A percentile compares a stretch with the other conserved stretches of the same genome.
phyloP scores from a whole-genome alignment of 2,797 vertebrate genomes.

The Catharus ustulatus region DNA sequence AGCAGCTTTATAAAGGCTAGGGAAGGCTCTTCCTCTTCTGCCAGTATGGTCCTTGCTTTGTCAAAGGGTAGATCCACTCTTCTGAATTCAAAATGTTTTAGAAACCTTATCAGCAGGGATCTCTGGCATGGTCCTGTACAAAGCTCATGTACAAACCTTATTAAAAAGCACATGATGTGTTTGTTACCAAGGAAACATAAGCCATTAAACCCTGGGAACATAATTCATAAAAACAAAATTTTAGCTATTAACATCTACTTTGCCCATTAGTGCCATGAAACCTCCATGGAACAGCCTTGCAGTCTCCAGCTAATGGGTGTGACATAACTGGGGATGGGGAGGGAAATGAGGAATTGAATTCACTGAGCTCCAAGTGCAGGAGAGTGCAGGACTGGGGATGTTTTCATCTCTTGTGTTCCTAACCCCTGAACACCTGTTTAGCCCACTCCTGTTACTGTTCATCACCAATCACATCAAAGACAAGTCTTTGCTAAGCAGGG shows the following conservation, averaged over 20 bases:
- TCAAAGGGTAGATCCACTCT: background rate
- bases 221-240: constrained; percentile 38
- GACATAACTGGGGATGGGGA: background rate
- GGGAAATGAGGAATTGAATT: background rate
- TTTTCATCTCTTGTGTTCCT: background rate
- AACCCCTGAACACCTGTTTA: background rate
- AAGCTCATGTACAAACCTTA: constrained; percentile 34
- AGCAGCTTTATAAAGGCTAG: background rate
- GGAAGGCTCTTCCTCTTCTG: background rate
- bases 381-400: background rate
- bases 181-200: constrained; percentile 52
- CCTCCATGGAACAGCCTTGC: background rate
- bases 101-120: background rate
- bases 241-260: constrained; percentile 21
- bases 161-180: constrained; percentile 29
- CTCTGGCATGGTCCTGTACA: constrained; percentile 1
- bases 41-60: background rate
- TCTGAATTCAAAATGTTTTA: background rate
- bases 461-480: background rate
- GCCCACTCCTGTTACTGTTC: background rate
- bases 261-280: constrained; percentile 37
- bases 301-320: constrained; percentile 34
- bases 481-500: background rate
- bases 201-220: constrained; percentile 34
- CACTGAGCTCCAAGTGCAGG: background rate